phyloP scores from a whole-genome alignment of 2,113 vertebrate species.

The Smithornis capensis region DNA sequence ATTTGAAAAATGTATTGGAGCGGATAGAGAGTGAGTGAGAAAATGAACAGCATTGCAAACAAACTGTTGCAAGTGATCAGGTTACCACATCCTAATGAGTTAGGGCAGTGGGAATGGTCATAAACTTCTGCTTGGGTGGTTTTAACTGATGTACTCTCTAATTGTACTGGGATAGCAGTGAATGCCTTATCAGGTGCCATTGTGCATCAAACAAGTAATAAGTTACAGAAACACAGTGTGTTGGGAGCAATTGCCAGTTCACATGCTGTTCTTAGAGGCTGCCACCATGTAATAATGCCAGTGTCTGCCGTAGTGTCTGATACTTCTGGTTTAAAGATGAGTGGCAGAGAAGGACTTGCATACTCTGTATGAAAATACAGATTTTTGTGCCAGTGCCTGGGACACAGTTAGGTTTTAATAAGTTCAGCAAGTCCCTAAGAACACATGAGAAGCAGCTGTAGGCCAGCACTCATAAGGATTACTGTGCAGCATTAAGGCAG shows the following conservation, averaged over 20 bases:
- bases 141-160: neutral
- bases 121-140: neutral
- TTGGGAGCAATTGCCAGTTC: neutral
- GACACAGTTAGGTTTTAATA: neutral
- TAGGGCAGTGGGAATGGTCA: neutral
- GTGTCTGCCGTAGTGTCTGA: neutral
- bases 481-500: neutral
- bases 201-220: neutral
- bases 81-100: neutral
- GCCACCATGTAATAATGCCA: neutral
- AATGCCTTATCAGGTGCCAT: neutral
- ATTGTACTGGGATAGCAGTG: neutral
- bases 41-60: neutral
- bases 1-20: neutral
- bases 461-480: accelerated
- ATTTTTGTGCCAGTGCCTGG: neutral
- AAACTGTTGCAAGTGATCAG: neutral
- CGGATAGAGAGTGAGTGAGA: neutral
- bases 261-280: neutral
- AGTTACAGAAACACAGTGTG: neutral
- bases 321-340: neutral
- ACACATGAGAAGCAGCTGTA: neutral
- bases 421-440: neutral
- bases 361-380: neutral
- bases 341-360: neutral